Evolutionary conservation across 2,113 vertebrate species (phyloP), one percentile per base, ranked within the genome.

Genomic region (Poicephalus gulielmi): DNA sequence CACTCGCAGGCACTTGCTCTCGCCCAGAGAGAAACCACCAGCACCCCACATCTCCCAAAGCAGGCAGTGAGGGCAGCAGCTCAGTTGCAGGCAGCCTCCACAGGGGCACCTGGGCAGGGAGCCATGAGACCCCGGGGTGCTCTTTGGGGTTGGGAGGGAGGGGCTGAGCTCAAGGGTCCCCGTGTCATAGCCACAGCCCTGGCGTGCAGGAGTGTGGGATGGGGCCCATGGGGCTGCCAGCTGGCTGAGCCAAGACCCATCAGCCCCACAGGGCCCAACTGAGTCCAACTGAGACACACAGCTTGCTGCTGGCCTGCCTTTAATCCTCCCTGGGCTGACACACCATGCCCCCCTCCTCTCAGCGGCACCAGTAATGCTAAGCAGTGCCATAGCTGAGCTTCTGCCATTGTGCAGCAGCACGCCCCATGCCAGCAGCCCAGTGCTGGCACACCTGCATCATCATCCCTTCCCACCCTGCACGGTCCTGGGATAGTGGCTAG

Each of bases 1-100:
- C 95, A 8, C 93, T 94, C 9, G 53, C 82, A 98, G 97, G 96
- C 97, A 97, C 97, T 98, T 95, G 90, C 95, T 96, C 93, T 93
- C 81, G 94, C 76, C 75, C 8, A 9, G 79, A 78, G 57, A 88
- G 82, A 92, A 82, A 74, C 35, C 64, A 78, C 47, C 50, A 37
- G 74, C 77, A 87, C 67, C 46, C 44, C 15, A 33, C 74, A 53
- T 64, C 17, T n/a, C 81, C 53, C 5, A 4, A 68, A 77, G 49
- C 13, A 17, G 85, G 31, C 82, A 87, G 68, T 17, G 53, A 86
- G 68, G 55, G 74, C 77, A 67, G 44, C 15, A 1, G 55, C 82
- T 49, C 43, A 82, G 39, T 74, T 62, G 43, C 0, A 2, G 67
- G 52, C 47, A 78, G 71, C 46, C 33, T 33, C 8, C 13, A 3